Evolutionary conservation across 2,797 vertebrate species (phyloP).

Genomic region (Gymnothorax javanicus): DNA sequence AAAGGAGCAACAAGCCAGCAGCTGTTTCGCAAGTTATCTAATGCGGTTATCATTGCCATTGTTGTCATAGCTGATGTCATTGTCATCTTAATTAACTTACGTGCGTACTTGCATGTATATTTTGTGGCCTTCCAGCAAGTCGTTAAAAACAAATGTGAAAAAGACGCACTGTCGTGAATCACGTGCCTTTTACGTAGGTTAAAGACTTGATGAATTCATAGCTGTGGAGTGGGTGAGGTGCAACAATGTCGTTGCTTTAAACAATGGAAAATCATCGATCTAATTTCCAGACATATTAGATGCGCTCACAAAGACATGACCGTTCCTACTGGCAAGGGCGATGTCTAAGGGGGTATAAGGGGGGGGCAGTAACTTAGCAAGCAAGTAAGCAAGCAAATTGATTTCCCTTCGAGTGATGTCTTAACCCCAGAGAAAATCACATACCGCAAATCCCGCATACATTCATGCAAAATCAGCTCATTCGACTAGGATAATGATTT

Average conservation of each 20-base stretch:
- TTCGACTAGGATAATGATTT: not conserved
- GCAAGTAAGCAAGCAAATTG: not conserved
- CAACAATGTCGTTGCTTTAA: not conserved
- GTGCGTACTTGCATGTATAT: not conserved
- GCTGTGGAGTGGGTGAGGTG: not conserved
- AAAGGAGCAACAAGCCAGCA: no score
- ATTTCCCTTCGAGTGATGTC: not conserved
- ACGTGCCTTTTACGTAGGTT: not conserved
- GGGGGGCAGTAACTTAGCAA: no score
- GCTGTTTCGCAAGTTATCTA: no score
- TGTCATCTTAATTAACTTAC: not conserved
- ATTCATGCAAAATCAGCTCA: no score
- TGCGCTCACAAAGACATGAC: not conserved
- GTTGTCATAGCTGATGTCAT: not conserved
- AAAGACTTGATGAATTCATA: not conserved
- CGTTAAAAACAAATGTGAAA: not conserved
- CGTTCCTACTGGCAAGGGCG: not conserved
- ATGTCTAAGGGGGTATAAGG: no score
- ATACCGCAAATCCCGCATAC: not conserved
- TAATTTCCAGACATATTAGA: not conserved
- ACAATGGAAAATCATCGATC: not conserved
- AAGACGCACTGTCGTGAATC: not conserved
- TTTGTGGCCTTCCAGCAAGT: not conserved
- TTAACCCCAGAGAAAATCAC: not conserved
- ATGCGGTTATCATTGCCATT: not conserved